Conservation (phyloP, 2,888 invertebrate species). For the Tryphoninae sp. region DNA sequence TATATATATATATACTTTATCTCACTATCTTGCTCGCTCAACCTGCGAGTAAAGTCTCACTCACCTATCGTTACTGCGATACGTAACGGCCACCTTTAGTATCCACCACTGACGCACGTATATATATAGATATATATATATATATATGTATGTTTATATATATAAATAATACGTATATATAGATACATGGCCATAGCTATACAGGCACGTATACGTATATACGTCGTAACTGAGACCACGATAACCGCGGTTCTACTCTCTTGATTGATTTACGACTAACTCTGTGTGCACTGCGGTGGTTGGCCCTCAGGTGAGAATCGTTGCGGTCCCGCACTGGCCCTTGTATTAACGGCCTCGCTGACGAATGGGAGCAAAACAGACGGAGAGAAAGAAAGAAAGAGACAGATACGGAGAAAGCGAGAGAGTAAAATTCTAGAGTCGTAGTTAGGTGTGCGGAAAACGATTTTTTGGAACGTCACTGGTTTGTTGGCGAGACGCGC, state of each 20-base stretch:
- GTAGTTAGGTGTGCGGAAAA: not conserved
- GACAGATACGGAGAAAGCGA: not conserved
- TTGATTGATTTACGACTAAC: slow-evolving; percentile 66
- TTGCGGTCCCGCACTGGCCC: slow-evolving; percentile 41
- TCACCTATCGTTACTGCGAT: slow-evolving; percentile 55
- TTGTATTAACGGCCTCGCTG: slow-evolving; percentile 12
- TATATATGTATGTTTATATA: not conserved
- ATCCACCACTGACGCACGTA: slow-evolving; percentile 7
- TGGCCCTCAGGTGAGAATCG: slow-evolving; percentile 64
- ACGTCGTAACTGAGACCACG: slow-evolving; percentile 44
- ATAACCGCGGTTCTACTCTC: slow-evolving; percentile 59
- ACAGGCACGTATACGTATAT: slow-evolving; percentile 1
- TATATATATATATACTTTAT: slow-evolving; percentile 8
- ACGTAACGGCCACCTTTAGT: slow-evolving; percentile 20
- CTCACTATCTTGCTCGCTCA: slow-evolving; percentile 41
- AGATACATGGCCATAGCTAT: too few relatives aligned
- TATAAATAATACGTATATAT: too few relatives aligned
- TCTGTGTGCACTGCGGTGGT: slow-evolving; percentile 37
- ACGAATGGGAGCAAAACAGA: slow-evolving; percentile 40
- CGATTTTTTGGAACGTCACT: slow-evolving; percentile 1
- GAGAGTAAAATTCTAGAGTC: not conserved
- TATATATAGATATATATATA: slow-evolving; percentile 7
- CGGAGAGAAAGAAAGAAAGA: slow-evolving; percentile 18
- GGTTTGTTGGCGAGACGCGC: not conserved
- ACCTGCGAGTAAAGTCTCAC: slow-evolving; percentile 26